Base-by-base conservation (phyloP, 2,888 invertebrate species). In the Amiota communis region DNA sequence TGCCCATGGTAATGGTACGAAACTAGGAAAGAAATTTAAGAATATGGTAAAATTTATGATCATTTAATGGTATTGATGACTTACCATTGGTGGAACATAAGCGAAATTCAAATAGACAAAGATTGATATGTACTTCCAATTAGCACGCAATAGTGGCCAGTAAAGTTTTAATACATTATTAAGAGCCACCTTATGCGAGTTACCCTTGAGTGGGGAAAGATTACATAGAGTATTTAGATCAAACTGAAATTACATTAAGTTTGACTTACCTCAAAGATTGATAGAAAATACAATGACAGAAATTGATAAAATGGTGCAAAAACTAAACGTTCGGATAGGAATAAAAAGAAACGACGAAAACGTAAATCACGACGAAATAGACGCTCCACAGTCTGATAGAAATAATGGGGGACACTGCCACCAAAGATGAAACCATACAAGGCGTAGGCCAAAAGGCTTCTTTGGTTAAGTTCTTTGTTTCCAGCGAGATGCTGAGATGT, bases 391-490 rank as follows among this genome's bases (percentile, higher is more conserved):
- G 92, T 90, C 77, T 91, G 90, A 84, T 95, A 95, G 88, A 96
- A 95, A 85, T 93, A 95, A 88, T 96, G 95, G 0, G 96, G 95
- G 4, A 95, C 90, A 1, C 94, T 92, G 47, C 96, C 96, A 72
- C 95, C 95, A 88, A 96, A 95, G n/a, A 95, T 84, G 63, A 96
- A 90, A 67, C 95, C 96, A 91, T 93, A 96, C 11, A 94, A 87
- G 57, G 93, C 94, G 90, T 95, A 96, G 0, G 95, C 94, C 53
- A 94, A 84, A 6, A 95, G 88, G 81, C 93, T 94, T 70, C 95
- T 93, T 59, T 92, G 90, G 85, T 93, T 93, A 10, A 95, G 87
- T 51, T 89, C 87, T 82, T 92, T 92, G 15, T 90, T 91, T 63
- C 95, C 94, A n/a, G 92, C 91, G 11, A 95, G 91, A 76, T 92